phyloP scores from a whole-genome alignment of 2,888 invertebrate species.

The Coleophora deauratella region DNA sequence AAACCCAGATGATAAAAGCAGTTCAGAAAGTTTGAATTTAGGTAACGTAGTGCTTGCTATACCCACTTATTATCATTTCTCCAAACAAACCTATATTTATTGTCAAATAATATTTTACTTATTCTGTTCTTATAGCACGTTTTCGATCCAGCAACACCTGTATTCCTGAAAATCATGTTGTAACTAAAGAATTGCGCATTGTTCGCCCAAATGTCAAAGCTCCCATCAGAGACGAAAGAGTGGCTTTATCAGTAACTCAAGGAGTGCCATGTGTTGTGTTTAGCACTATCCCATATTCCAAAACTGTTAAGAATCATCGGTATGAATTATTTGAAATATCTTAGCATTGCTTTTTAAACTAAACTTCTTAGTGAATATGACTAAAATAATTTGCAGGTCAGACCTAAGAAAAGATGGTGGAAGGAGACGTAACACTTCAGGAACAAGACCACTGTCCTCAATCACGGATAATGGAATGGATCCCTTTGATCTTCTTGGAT shows the following conservation, averaged over 20 bases:
- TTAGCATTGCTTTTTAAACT: no score
- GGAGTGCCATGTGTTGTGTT: slow-evolving; percentile 89
- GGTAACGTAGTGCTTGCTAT: slow-evolving; percentile 42
- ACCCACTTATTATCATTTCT: no score
- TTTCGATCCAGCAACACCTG: slow-evolving; percentile 66
- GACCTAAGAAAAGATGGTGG: slow-evolving; percentile 82
- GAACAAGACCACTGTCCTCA: slow-evolving; percentile 86
- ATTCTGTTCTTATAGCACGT: slow-evolving; percentile 44
- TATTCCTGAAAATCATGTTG: slow-evolving; percentile 72
- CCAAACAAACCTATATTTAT: no score
- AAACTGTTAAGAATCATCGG: slow-evolving; percentile 77
- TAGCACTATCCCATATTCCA: slow-evolving; percentile 89
- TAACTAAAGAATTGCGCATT: slow-evolving; percentile 73
- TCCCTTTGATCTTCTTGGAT: slow-evolving; percentile 88
- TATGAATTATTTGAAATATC: no score
- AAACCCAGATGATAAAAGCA: slow-evolving; percentile 80
- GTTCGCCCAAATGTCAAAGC: slow-evolving; percentile 77
- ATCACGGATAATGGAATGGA: slow-evolving; percentile 88
- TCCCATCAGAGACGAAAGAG: slow-evolving; percentile 84
- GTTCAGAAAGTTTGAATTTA: slow-evolving; percentile 86
- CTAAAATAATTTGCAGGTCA: no score
- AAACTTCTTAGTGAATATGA: no score
- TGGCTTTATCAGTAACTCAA: slow-evolving; percentile 85
- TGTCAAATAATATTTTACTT: no score
- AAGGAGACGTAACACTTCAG: slow-evolving; percentile 86